Conservation (phyloP, 2,888 invertebrate genomes). For the Temnothorax ravouxi region DNA sequence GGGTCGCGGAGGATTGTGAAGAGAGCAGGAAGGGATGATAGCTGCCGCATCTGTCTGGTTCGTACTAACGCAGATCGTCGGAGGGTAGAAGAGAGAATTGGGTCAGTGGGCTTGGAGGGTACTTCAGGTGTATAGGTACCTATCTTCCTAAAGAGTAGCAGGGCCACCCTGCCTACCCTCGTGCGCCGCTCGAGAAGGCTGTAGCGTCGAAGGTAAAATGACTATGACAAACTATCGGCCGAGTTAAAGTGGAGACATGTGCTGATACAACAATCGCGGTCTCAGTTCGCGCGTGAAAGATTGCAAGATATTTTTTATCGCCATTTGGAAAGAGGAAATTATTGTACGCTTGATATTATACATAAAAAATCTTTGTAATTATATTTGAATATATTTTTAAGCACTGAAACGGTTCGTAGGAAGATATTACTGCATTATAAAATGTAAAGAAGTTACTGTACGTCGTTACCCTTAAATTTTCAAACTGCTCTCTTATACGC, state of each 20-base stretch:
- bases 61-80: slow-evolving; percentile 61
- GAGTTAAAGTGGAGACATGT: neutral
- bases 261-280: slow-evolving; percentile 8
- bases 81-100: slow-evolving; percentile 78
- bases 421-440: neutral
- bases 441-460: neutral
- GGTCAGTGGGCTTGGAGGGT: slow-evolving; percentile 82
- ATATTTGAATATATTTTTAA: neutral
- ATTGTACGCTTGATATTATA: neutral
- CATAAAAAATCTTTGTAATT: neutral
- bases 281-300: neutral
- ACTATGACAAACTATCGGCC: slow-evolving; percentile 27
- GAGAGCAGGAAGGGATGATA: slow-evolving; percentile 17
- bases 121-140: slow-evolving; percentile 82
- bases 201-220: slow-evolving; percentile 20
- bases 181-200: slow-evolving; percentile 9
- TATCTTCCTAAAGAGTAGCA: slow-evolving; percentile 66
- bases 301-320: neutral
- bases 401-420: neutral
- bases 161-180: slow-evolving; percentile 47
- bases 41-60: slow-evolving; percentile 68
- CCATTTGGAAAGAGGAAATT: neutral
- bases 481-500: neutral
- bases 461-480: neutral
- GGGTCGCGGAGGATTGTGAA: slow-evolving; percentile 17